Percentiles rank a stretch among this genome's conserved stretches.
phyloP scores from a whole-genome alignment of 1,140 invertebrate species.

The Drosophila lacteicornis region DNA sequence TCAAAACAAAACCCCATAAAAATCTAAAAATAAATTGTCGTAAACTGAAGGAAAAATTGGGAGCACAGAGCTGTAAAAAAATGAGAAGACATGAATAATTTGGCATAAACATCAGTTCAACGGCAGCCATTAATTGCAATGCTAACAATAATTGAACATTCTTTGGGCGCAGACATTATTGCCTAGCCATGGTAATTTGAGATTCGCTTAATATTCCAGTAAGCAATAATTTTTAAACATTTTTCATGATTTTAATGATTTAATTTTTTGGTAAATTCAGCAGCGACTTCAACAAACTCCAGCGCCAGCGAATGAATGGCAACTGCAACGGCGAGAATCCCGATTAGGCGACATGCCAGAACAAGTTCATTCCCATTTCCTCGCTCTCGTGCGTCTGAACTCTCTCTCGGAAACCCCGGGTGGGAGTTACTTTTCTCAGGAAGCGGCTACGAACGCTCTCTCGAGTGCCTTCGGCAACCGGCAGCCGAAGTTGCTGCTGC shows the following conservation, averaged over 20 bases:
- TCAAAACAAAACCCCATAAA: background rate
- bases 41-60: background rate
- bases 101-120: constrained; percentile 15
- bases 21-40: constrained; percentile 4
- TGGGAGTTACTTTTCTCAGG: constrained; percentile 17
- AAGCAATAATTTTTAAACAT: background rate
- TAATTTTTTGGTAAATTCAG: background rate
- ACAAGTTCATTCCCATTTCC: constrained; percentile 12
- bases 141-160: constrained; percentile 13
- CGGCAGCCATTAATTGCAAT: constrained; percentile 10
- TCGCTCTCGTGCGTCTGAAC: background rate
- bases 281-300: constrained; percentile 28
- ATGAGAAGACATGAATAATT: constrained; percentile 4
- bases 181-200: background rate
- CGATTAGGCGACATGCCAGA: constrained; percentile 33
- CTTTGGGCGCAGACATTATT: background rate
- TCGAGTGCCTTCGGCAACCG: constrained; percentile 13
- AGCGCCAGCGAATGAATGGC: constrained; percentile 10
- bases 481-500: constrained; percentile 15
- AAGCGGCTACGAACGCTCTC: constrained; percentile 16
- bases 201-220: background rate
- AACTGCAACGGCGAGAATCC: constrained; percentile 21
- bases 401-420: constrained; percentile 22
- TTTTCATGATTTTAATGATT: background rate
- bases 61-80: constrained; percentile 4